phyloP scores from a whole-genome alignment of 2,113 vertebrate genomes.

The Apus apus region DNA sequence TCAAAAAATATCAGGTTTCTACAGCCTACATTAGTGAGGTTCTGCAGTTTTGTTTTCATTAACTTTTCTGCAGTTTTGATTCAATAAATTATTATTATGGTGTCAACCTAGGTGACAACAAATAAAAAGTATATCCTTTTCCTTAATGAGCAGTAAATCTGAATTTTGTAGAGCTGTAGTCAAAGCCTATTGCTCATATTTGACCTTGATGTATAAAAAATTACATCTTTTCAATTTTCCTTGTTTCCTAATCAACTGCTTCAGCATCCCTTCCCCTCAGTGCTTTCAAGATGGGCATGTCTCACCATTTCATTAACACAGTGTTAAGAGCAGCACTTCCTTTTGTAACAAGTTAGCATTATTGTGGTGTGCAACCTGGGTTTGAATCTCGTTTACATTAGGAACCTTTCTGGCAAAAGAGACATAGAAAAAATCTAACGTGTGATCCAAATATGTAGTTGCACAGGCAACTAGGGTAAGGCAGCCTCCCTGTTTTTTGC shows the following conservation, averaged over 20 bases:
- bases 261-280: background rate
- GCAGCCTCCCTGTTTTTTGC: background rate
- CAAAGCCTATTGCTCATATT: background rate
- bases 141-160: background rate
- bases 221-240: background rate
- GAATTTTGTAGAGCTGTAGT: background rate
- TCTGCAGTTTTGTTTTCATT: background rate
- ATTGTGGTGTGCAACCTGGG: background rate
- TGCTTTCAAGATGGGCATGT: background rate
- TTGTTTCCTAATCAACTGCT: background rate
- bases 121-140: background rate
- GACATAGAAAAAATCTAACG: background rate
- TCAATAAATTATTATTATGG: background rate
- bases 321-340: background rate
- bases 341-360: slow-evolving; percentile 8
- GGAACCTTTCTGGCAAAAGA: background rate
- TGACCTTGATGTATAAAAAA: background rate
- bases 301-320: background rate
- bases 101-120: background rate
- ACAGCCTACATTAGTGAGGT: background rate
- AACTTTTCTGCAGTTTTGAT: background rate
- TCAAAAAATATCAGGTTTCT: background rate
- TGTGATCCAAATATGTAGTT: background rate
- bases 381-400: background rate
- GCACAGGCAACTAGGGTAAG: background rate